phyloP scores from a whole-genome alignment of 2,797 vertebrate genomes.

The Tapera naevia region DNA sequence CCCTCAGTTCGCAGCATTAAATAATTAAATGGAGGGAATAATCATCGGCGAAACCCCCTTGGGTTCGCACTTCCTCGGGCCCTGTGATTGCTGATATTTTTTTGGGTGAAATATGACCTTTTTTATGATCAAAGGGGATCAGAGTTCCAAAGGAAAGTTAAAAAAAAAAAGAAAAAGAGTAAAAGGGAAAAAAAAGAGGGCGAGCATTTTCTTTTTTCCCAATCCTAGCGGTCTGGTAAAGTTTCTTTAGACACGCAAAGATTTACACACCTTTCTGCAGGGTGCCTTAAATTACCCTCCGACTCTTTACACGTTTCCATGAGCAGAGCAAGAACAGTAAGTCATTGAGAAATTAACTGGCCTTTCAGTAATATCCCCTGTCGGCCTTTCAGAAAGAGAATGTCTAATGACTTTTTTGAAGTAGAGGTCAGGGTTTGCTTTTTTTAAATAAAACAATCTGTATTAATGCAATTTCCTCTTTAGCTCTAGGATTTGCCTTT shows the following conservation, averaged over 20 bases:
- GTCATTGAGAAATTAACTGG: constrained; percentile 75
- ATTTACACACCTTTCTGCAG: constrained; percentile 77
- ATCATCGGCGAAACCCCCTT: constrained; percentile 61
- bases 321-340: constrained; percentile 68
- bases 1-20: constrained; percentile 48
- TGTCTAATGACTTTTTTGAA: constrained; percentile 77
- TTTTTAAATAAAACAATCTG: constrained; percentile 80
- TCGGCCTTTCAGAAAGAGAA: constrained; percentile 67
- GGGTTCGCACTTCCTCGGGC: constrained; percentile 70
- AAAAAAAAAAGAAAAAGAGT: not conserved
- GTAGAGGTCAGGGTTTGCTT: constrained; percentile 76
- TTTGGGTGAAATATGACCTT: constrained; percentile 79
- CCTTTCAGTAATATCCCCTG: constrained; percentile 62
- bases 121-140: constrained; percentile 78
- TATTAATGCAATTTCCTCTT: constrained; percentile 79
- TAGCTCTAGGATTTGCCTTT: constrained; percentile 33
- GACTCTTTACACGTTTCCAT: constrained; percentile 54
- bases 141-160: constrained; percentile 65
- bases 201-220: constrained; percentile 56
- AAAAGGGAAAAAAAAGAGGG: not conserved
- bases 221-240: constrained; percentile 64
- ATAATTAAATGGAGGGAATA: constrained; percentile 74
- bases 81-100: constrained; percentile 76
- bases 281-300: constrained; percentile 70
- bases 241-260: constrained; percentile 78